These are phyloP conservation scores for Cydia fagiglandana DNA, from an alignment of 1,140 invertebrate genomes.

Conservation along the genomic window DNA sequence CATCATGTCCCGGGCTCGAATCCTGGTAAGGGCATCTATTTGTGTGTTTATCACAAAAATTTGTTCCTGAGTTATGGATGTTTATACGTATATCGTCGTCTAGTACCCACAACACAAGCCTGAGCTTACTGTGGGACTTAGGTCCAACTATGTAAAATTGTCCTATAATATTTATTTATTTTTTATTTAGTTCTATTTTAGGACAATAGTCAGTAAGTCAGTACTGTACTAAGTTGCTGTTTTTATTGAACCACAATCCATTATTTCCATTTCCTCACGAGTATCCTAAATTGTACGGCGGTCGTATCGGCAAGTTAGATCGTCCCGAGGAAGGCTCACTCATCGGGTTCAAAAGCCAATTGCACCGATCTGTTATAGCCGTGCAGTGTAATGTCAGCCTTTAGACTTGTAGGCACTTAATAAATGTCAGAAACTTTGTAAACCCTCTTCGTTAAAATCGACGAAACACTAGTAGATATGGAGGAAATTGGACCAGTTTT, in stretches of 20 bases:
- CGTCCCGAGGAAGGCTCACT: constrained; percentile 64
- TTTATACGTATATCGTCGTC: too few species aligned
- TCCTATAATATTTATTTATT: too few species aligned
- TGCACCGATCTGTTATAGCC: constrained; percentile 54
- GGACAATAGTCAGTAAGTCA: not conserved
- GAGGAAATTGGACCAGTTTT: not conserved
- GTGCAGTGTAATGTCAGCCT: constrained; percentile 40
- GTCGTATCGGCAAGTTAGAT: constrained; percentile 21
- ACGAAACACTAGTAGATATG: constrained; percentile 32
- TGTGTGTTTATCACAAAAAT: too few species aligned
- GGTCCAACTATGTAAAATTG: too few species aligned
- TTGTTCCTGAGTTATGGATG: too few species aligned
- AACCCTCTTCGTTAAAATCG: not conserved
- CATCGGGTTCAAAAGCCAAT: constrained; percentile 72
- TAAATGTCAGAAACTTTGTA: not conserved
- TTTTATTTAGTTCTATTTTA: too few species aligned
- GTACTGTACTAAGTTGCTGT: not conserved
- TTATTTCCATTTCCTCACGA: not conserved
- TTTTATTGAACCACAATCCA: not conserved
- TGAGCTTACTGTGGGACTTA: too few species aligned
- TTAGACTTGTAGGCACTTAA: constrained; percentile 18
- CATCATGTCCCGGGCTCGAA: too few species aligned
- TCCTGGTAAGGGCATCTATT: too few species aligned
- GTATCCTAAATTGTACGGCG: constrained; percentile 12
- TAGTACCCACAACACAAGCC: too few species aligned